Evolutionary conservation across 2,888 invertebrate genomes (phyloP).

Genomic region (Kuschelorhynchus macadamiae): DNA sequence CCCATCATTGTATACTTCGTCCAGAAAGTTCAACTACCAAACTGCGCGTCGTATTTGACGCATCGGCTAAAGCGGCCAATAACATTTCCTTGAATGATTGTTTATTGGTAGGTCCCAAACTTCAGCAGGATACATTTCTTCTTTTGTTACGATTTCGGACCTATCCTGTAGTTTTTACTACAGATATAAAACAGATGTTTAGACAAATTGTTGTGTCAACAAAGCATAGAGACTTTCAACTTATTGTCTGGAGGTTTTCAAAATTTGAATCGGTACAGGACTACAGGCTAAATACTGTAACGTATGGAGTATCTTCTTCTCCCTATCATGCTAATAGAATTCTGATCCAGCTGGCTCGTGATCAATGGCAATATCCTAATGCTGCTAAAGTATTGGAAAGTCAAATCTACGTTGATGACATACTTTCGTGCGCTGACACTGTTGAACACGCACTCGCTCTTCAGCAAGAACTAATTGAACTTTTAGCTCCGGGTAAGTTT

Average conservation of each 20-base stretch:
- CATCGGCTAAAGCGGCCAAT: slow-evolving; percentile 13
- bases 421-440: too few relatives aligned
- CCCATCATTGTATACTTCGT: slow-evolving; percentile 48
- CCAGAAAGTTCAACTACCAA: slow-evolving; percentile 29
- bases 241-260: slow-evolving; percentile 34
- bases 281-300: slow-evolving; percentile 27
- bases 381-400: too few relatives aligned
- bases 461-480: too few relatives aligned
- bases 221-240: slow-evolving; percentile 26
- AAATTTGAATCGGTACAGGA: slow-evolving; percentile 25
- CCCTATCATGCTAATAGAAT: slow-evolving; percentile 30
- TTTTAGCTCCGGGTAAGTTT: too few relatives aligned
- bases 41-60: slow-evolving; percentile 26
- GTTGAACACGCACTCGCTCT: slow-evolving; percentile 17
- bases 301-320: slow-evolving; percentile 13
- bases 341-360: too few relatives aligned
- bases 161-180: slow-evolving; percentile 13
- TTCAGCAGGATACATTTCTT: too few relatives aligned
- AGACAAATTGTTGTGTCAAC: not conserved
- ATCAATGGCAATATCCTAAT: too few relatives aligned
- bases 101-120: slow-evolving; percentile 24
- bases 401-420: slow-evolving; percentile 29
- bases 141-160: not conserved
- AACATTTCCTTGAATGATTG: slow-evolving; percentile 14
- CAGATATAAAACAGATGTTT: slow-evolving; percentile 43